These are phyloP conservation scores for Lophochroa leadbeateri DNA, from an alignment of 2,113 vertebrate species.

Conservation along the genomic window DNA sequence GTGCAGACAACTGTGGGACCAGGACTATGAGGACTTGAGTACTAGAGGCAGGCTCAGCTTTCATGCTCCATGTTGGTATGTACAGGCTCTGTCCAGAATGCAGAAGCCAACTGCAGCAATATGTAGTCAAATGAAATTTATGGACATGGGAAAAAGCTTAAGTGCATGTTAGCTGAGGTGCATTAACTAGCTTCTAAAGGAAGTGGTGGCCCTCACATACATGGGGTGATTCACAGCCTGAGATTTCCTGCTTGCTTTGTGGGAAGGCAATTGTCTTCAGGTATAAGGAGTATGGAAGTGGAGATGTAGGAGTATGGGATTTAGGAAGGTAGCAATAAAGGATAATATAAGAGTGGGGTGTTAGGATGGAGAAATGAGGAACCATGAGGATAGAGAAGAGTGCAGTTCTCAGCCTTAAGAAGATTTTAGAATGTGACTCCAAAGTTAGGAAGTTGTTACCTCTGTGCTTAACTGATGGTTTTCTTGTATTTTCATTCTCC, in stretches of 20 bases:
- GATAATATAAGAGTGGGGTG: neutral
- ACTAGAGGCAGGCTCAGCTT: neutral
- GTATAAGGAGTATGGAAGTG: neutral
- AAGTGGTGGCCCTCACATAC: neutral
- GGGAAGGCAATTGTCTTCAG: neutral
- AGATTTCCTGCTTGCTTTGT: neutral
- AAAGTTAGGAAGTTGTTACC: neutral
- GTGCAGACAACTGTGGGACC: neutral
- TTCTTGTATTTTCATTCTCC: neutral
- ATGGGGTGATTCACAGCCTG: neutral
- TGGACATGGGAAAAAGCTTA: neutral
- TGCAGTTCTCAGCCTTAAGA: neutral
- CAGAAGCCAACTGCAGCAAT: neutral
- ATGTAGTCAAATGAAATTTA: neutral
- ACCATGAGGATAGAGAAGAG: neutral
- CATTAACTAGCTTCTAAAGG: neutral
- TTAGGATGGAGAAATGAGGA: neutral
- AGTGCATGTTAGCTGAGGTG: neutral
- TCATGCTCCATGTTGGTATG: neutral
- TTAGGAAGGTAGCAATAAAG: neutral
- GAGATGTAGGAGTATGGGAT: neutral
- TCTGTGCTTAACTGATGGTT: neutral
- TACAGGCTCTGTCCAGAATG: neutral
- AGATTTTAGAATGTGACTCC: neutral
- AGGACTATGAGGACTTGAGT: neutral